Evolutionary conservation across 2,113 vertebrate genomes (phyloP).

Genomic region (Cochlearius cochlearius): DNA sequence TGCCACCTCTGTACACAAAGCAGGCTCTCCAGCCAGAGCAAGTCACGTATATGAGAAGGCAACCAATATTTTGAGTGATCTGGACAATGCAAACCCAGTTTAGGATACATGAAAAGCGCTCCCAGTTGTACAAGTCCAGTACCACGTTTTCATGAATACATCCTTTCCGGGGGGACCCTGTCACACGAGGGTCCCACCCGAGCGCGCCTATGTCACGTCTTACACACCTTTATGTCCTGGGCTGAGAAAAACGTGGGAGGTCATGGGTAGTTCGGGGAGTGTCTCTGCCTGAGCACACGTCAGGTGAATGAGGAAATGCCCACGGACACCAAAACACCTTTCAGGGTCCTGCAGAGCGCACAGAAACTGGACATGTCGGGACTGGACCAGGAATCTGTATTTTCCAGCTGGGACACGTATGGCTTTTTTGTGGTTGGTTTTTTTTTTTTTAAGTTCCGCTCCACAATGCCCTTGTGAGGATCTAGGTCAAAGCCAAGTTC

Average conservation of each 20-base stretch:
- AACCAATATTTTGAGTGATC: neutral
- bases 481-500: conserved; percentile 10
- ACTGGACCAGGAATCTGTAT: neutral
- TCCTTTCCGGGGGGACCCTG: neutral
- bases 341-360: neutral
- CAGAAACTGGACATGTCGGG: neutral
- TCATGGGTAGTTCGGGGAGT: neutral
- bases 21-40: neutral
- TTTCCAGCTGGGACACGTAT: neutral
- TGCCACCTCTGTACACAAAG: neutral
- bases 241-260: neutral
- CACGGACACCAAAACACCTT: neutral
- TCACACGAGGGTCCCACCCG: neutral
- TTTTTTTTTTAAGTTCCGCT: neutral
- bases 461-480: neutral
- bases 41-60: neutral
- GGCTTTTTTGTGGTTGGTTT: neutral
- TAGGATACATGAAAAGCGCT: neutral
- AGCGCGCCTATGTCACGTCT: neutral
- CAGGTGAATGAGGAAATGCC: neutral
- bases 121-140: neutral
- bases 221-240: neutral
- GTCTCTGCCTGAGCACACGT: neutral
- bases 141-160: neutral
- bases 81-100: neutral